Base-by-base conservation (phyloP, 2,113 vertebrate species). In the Alligator mississippiensis region DNA sequence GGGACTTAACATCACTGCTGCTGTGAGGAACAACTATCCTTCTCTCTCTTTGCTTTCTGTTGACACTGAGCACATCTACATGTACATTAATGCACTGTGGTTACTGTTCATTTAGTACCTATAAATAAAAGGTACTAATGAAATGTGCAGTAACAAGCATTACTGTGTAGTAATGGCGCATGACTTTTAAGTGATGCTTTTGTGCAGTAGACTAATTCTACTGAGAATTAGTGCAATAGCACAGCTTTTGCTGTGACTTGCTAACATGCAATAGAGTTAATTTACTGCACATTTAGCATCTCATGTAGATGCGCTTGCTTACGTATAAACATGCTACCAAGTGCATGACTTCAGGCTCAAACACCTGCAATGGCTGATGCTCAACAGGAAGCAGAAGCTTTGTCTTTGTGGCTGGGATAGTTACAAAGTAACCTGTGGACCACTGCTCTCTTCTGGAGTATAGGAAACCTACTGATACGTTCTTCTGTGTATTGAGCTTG, bases 361-460 rank as follows among this genome's bases (percentile, higher is more conserved):
- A 27, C 38, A 63, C 19, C 60, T 64, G 16, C 30, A 28, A 47
- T 47, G 2, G 9, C 38, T 47, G 47, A 47, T 47, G 47, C 9
- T 47, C 47, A 47, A 47, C 47, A 47, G 47, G 47, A 21, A 79
- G 63, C 64, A 91, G 47, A 10, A 81, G 77, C 14, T 80, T 30
- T 66, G 81, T 21, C 64, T 79, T 66, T 16, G 28, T 14, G 55
- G 17, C 27, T 15, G 57, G 70, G 77, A 47, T 58, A 25, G 0
- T 2, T 13, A 77, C 57, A 59, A 58, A 94, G 54, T 1, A 91
- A 24, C 13, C 24, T 10, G 0, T 30, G 66, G 38, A 68, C 91
- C 80, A 38, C 70, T 87, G 64, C 61, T 77, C 92, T 78, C 68
- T 82, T 6, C 77, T 93, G 80, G 78, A n/a, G 78, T 78, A 80